Percentiles rank a stretch among this genome's conserved stretches.
These are phyloP conservation scores for Aulostomus chinensis DNA, from an alignment of 2,797 vertebrate genomes.

Conservation along the genomic window DNA sequence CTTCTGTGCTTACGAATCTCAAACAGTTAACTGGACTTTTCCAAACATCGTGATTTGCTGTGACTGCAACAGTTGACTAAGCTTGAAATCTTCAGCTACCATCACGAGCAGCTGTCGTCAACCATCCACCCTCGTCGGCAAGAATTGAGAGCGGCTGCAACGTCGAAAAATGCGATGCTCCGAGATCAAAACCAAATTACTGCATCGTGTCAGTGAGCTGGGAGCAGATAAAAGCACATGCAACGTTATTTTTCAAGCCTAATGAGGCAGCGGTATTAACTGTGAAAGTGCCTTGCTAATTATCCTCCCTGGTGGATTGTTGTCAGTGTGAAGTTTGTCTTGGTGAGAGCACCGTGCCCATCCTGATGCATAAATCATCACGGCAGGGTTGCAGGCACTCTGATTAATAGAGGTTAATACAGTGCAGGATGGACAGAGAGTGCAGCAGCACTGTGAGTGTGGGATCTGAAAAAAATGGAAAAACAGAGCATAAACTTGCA, in stretches of 20 bases:
- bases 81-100: neutral
- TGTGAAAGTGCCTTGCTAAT: constrained; percentile 46
- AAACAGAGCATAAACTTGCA: constrained; percentile 42
- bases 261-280: constrained; percentile 46
- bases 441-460: constrained; percentile 2
- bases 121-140: neutral
- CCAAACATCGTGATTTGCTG: neutral
- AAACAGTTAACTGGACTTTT: constrained; percentile 12
- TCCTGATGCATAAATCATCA: constrained; percentile 47
- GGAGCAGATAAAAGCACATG: constrained; percentile 37
- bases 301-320: constrained; percentile 44
- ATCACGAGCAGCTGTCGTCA: constrained; percentile 4
- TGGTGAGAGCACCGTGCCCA: constrained; percentile 10
- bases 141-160: neutral
- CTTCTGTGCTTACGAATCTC: neutral
- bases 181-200: constrained; percentile 41
- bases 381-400: constrained; percentile 29
- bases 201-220: constrained; percentile 20
- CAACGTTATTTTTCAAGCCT: constrained; percentile 27
- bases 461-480: constrained; percentile 36
- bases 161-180: neutral
- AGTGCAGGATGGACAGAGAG: constrained; percentile 17
- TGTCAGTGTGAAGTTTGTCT: constrained; percentile 33
- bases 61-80: neutral
- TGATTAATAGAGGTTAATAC: constrained; percentile 57